Conservation (phyloP, 2,888 invertebrate genomes). For the Mylabris sibirica region DNA sequence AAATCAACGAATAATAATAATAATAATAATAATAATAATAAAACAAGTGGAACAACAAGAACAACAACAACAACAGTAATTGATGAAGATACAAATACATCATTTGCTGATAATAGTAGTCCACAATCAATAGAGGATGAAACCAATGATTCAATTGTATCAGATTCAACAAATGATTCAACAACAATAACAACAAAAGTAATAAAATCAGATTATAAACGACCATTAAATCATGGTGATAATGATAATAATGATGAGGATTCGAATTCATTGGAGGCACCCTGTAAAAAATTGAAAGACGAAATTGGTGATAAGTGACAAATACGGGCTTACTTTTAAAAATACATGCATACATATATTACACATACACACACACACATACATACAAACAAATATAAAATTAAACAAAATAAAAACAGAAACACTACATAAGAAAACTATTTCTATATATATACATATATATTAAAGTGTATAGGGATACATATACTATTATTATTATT, state of each 20-base stretch:
- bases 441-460: slow-evolving; percentile 23
- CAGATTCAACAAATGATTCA: slow-evolving; percentile 61
- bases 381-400: neutral
- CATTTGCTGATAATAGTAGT: slow-evolving; percentile 80
- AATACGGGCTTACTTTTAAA: slow-evolving; percentile 51
- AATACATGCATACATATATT: neutral
- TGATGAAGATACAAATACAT: slow-evolving; percentile 76
- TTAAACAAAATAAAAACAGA: neutral
- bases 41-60: neutral
- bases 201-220: slow-evolving; percentile 44
- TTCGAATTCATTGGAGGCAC: slow-evolving; percentile 62
- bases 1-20: slow-evolving; percentile 19
- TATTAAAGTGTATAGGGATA: too few species aligned
- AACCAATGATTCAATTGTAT: slow-evolving; percentile 64
- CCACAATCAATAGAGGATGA: slow-evolving; percentile 67
- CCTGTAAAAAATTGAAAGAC: slow-evolving; percentile 64
- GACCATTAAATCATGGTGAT: slow-evolving; percentile 48
- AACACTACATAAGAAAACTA: neutral
- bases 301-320: slow-evolving; percentile 65
- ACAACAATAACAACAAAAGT: slow-evolving; percentile 21
- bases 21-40: too few species aligned
- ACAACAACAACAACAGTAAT: slow-evolving; percentile 58
- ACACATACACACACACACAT: too few species aligned
- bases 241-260: slow-evolving; percentile 58
- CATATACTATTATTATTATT: slow-evolving; percentile 22